phyloP scores from a whole-genome alignment of 2,113 vertebrate genomes.

The Andinoacara biseriatus region DNA sequence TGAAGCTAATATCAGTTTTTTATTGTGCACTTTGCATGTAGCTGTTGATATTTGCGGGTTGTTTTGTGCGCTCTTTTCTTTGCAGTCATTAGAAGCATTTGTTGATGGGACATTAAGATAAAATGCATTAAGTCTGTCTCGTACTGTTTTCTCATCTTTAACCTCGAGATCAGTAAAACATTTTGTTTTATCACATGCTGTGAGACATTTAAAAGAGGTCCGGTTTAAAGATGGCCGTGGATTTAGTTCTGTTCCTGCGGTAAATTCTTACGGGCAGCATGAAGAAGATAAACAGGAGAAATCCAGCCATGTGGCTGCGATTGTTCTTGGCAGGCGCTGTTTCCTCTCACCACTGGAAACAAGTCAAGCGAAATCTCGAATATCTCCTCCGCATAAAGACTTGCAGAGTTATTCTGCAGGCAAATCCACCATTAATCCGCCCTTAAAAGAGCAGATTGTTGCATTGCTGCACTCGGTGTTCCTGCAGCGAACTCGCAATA shows the following conservation, averaged over 20 bases:
- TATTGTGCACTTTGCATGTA: too few relatives aligned
- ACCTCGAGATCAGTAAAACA: too few relatives aligned
- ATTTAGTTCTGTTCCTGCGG: background rate
- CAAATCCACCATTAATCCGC: background rate
- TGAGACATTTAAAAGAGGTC: background rate
- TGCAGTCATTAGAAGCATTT: too few relatives aligned
- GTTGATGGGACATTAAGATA: too few relatives aligned
- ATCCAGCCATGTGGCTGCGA: background rate
- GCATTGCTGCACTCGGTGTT: background rate
- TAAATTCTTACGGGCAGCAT: background rate
- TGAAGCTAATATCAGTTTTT: too few relatives aligned
- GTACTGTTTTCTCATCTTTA: too few relatives aligned
- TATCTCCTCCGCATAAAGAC: background rate
- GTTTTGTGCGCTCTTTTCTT: too few relatives aligned
- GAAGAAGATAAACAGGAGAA: background rate
- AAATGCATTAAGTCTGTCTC: too few relatives aligned
- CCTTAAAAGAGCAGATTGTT: fast-evolving
- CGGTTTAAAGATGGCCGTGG: background rate
- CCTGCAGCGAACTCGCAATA: background rate
- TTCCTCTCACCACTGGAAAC: background rate
- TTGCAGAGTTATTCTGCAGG: background rate
- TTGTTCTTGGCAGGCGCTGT: background rate
- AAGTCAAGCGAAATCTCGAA: background rate
- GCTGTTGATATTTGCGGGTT: too few relatives aligned
- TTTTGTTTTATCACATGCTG: too few relatives aligned